Conservation (phyloP, 2,888 invertebrate genomes). For the Pandemis heparana region DNA sequence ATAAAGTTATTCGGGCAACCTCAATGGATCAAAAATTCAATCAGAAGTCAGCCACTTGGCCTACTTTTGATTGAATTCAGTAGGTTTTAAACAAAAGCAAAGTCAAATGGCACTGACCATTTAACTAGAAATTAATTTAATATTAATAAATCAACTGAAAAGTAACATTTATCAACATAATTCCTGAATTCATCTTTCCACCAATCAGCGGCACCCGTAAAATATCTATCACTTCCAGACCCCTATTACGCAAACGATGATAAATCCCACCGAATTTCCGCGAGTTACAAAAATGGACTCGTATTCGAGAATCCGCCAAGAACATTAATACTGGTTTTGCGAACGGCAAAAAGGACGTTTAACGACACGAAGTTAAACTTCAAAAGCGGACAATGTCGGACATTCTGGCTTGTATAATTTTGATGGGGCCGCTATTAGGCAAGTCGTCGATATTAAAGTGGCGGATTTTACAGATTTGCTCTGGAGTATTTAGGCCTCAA, state of each 20-base stretch:
- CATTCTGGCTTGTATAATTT: slow-evolving; percentile 49
- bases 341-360: slow-evolving; percentile 60
- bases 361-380: slow-evolving; percentile 57
- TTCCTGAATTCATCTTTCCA: not conserved
- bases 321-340: slow-evolving; percentile 63
- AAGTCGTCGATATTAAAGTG: not conserved
- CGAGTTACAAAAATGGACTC: slow-evolving; percentile 25
- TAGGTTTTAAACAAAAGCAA: too few species aligned
- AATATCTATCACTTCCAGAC: not conserved
- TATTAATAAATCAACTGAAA: not conserved
- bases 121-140: not conserved
- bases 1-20: too few species aligned
- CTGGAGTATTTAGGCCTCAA: not conserved
- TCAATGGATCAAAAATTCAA: too few species aligned
- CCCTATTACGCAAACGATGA: slow-evolving; percentile 33
- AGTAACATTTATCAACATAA: not conserved
- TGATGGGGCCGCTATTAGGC: slow-evolving; percentile 43
- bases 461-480: not conserved
- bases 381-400: slow-evolving; percentile 45
- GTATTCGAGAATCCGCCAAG: slow-evolving; percentile 36
- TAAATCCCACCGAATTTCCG: slow-evolving; percentile 19
- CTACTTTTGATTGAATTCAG: too few species aligned
- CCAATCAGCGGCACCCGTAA: not conserved
- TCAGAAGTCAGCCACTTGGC: too few species aligned
- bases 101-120: too few species aligned